phyloP scores from a whole-genome alignment of 2,797 vertebrate species.

The Taenioides sp. region DNA sequence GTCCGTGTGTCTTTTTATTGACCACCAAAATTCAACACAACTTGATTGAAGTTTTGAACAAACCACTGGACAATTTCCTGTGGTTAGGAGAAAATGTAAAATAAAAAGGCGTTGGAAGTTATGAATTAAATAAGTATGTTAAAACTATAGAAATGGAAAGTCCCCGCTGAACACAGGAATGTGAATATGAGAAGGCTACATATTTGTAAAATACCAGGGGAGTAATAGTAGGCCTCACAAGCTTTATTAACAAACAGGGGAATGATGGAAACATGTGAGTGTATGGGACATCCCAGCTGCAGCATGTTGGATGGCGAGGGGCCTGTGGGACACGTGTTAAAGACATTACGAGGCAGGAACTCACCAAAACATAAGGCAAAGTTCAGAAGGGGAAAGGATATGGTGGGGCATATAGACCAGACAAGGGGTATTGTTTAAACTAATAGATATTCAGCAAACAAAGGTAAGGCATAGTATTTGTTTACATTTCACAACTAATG shows the following conservation, averaged over 20 bases:
- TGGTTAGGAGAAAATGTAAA: neutral
- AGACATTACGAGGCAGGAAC: slow-evolving; percentile 37
- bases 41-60: neutral
- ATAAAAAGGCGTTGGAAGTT: neutral
- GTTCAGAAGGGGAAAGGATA: slow-evolving; percentile 9
- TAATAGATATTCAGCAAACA: too few species aligned
- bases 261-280: slow-evolving; percentile 36
- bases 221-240: slow-evolving; percentile 13
- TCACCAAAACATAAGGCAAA: slow-evolving; percentile 16
- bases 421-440: too few species aligned
- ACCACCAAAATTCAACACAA: neutral
- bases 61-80: neutral
- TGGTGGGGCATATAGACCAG: neutral
- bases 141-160: neutral
- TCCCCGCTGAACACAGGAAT: neutral
- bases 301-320: slow-evolving; percentile 12
- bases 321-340: slow-evolving; percentile 47
- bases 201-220: slow-evolving; percentile 44
- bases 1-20: neutral
- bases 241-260: slow-evolving; percentile 17
- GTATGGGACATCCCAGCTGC: slow-evolving; percentile 25
- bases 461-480: too few species aligned
- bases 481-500: too few species aligned
- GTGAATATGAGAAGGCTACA: slow-evolving; percentile 22
- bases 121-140: neutral